These are phyloP conservation scores for Malaclemys terrapin DNA, from an alignment of 2,113 vertebrate species.

Conservation along the genomic window DNA sequence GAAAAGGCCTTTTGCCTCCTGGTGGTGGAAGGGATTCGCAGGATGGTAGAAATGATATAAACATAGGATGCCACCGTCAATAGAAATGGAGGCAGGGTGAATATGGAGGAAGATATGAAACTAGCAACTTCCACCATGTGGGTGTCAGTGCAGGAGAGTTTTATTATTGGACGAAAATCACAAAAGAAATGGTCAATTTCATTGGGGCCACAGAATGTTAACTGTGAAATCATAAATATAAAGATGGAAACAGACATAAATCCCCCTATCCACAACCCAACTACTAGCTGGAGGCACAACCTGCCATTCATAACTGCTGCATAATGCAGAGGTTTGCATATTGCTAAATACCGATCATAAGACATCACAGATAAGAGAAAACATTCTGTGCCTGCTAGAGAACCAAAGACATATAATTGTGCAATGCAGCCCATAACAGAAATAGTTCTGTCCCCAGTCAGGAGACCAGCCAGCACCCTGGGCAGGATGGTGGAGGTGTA, in stretches of 20 bases:
- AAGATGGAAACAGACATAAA: neutral
- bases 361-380: neutral
- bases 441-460: no score
- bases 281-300: neutral
- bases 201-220: neutral
- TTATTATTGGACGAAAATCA: neutral
- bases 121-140: neutral
- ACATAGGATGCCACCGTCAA: neutral
- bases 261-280: neutral
- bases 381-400: neutral
- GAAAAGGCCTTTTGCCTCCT: no score
- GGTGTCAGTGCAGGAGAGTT: neutral
- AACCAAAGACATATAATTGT: neutral
- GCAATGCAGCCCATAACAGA: neutral
- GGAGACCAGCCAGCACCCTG: no score
- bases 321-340: neutral
- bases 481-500: no score
- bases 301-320: neutral
- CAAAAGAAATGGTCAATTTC: neutral
- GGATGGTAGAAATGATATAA: neutral
- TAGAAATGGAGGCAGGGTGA: neutral
- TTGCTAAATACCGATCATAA: neutral
- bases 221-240: neutral
- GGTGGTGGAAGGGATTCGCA: no score
- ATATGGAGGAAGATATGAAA: neutral